Percentiles rank a stretch among this genome's conserved stretches.
Evolutionary conservation across 2,888 invertebrate genomes (phyloP).

Genomic region (Caenorhabditis sp.): DNA sequence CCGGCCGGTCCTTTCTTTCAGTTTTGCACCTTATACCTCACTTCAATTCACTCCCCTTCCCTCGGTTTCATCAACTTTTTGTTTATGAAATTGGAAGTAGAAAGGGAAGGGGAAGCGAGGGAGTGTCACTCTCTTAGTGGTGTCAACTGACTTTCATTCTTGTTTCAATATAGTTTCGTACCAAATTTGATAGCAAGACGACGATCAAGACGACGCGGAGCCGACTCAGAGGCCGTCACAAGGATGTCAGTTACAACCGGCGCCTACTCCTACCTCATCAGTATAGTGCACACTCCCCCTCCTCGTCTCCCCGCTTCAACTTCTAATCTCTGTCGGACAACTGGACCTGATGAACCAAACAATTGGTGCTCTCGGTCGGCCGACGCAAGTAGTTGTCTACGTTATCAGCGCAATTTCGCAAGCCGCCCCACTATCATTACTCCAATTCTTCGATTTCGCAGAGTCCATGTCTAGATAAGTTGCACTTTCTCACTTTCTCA

Average conservation of each 20-base stretch:
- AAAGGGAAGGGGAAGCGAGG: too few relatives aligned
- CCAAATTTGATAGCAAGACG: too few relatives aligned
- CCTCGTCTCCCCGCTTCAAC: too few relatives aligned
- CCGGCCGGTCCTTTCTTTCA: too few relatives aligned
- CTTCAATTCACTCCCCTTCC: too few relatives aligned
- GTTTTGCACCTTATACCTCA: too few relatives aligned
- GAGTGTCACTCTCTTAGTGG: constrained; percentile 40
- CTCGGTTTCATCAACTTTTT: constrained; percentile 12
- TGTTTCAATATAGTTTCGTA: too few relatives aligned
- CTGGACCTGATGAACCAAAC: constrained; percentile 34
- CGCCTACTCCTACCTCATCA: neutral
- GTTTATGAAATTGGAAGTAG: constrained; percentile 32
- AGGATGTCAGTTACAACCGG: constrained; percentile 25
- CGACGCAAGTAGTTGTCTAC: constrained; percentile 5
- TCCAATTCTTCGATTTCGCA: constrained; percentile 32
- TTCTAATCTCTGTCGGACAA: constrained; percentile 22
- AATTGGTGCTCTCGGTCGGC: constrained; percentile 23
- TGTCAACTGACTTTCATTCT: constrained; percentile 43
- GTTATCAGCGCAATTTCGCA: constrained; percentile 31
- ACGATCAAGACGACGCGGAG: constrained; percentile 38
- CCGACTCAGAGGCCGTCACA: constrained; percentile 10
- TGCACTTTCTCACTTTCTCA: too few relatives aligned
- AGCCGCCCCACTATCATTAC: constrained; percentile 26
- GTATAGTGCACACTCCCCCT: constrained; percentile 24
- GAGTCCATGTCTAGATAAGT: constrained; percentile 37